phyloP scores from a whole-genome alignment of 2,888 invertebrate genomes.

The Drosophila ustulata region DNA sequence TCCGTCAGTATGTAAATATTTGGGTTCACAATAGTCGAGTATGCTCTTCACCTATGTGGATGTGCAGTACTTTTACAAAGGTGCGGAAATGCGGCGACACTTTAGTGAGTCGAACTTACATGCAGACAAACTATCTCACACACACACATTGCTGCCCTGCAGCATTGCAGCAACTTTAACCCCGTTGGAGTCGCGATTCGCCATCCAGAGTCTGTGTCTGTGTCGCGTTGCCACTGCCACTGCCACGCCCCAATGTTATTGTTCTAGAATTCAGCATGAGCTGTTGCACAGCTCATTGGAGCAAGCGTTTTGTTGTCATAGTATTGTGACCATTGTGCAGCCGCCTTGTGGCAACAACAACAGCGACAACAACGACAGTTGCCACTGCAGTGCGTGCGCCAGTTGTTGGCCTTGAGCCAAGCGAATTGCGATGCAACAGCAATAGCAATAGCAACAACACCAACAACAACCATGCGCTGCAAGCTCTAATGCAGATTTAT shows the following conservation, averaged over 20 bases:
- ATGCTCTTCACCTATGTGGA: not conserved
- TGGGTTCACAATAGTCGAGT: not conserved
- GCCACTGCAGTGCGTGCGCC: slow-evolving; percentile 72
- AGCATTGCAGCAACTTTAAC: slow-evolving; percentile 64
- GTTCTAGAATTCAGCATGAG: slow-evolving; percentile 34
- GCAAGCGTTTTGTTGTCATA: slow-evolving; percentile 35
- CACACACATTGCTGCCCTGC: slow-evolving; percentile 40
- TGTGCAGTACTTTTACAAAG: not conserved
- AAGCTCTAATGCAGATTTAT: slow-evolving; percentile 77
- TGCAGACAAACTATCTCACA: slow-evolving; percentile 4
- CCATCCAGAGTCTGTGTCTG: slow-evolving; percentile 3
- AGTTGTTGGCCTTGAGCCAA: slow-evolving; percentile 78
- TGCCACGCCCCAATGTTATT: slow-evolving; percentile 57
- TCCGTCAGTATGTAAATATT: no score
- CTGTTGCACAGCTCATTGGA: slow-evolving; percentile 49
- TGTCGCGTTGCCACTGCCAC: slow-evolving; percentile 29
- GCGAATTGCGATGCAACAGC: slow-evolving; percentile 22
- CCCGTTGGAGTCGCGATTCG: slow-evolving; percentile 53
- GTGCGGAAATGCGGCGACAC: slow-evolving; percentile 61
- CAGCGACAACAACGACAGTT: slow-evolving; percentile 2
- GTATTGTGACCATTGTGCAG: slow-evolving; percentile 42
- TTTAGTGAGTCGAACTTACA: slow-evolving; percentile 30
- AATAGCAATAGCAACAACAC: not conserved
- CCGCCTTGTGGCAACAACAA: slow-evolving; percentile 19
- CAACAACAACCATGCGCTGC: slow-evolving; percentile 8